These are phyloP conservation scores for Hypselothyrea guttata DNA, from an alignment of 2,888 invertebrate species.

Conservation along the genomic window DNA sequence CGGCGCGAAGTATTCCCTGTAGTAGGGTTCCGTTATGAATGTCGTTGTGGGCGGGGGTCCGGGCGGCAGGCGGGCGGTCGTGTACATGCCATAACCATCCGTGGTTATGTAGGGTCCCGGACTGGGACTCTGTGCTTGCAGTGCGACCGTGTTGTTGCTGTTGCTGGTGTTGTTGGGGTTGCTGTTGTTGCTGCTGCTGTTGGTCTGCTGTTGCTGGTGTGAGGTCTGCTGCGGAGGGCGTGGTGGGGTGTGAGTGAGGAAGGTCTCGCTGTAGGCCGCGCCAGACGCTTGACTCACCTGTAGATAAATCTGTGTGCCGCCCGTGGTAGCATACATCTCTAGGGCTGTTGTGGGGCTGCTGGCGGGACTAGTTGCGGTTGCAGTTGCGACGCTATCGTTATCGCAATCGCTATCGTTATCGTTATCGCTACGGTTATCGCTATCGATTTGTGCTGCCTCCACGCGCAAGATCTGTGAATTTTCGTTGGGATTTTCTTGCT, in stretches of 20 bases:
- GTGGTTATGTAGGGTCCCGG: conserved; percentile 82
- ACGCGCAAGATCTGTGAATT: conserved; percentile 82
- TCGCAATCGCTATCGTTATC: conserved; percentile 64
- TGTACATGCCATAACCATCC: conserved; percentile 82
- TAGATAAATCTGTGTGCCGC: conserved; percentile 83
- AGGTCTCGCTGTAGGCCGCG: neutral
- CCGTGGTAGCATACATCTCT: conserved; percentile 82
- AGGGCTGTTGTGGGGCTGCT: conserved; percentile 42
- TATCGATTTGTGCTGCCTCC: conserved; percentile 56
- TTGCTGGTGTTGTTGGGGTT: conserved; percentile 68
- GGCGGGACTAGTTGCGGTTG: conserved; percentile 59
- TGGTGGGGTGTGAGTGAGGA: neutral
- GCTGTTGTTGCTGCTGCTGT: conserved; percentile 46
- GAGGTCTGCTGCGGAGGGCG: conserved; percentile 53
- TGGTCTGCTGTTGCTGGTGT: conserved; percentile 49
- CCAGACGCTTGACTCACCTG: conserved; percentile 79
- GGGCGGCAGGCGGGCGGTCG: conserved; percentile 79
- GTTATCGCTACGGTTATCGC: conserved; percentile 47
- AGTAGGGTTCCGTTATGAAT: conserved; percentile 89
- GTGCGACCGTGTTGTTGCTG: conserved; percentile 71
- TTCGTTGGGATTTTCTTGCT: conserved; percentile 33
- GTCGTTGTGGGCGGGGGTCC: conserved; percentile 82
- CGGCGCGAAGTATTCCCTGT: conserved; percentile 89
- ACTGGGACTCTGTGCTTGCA: conserved; percentile 82
- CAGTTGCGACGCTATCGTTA: conserved; percentile 31